Evolutionary conservation across 2,797 vertebrate genomes (phyloP).

Genomic region (Argya squamiceps): DNA sequence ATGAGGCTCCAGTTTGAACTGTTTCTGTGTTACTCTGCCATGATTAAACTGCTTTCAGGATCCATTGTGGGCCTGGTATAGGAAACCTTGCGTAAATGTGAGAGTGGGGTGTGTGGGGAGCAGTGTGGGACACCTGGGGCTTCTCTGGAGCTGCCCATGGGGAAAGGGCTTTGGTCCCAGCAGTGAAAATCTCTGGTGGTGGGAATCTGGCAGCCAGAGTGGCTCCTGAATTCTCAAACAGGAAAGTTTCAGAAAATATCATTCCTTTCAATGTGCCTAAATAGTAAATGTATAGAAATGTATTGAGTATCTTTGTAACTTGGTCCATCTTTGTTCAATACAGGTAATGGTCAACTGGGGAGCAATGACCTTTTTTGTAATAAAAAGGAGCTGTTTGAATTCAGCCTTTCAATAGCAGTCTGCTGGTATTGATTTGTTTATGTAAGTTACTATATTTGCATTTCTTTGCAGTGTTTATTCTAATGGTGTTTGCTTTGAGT

Average conservation of each 20-base stretch:
- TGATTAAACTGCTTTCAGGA: neutral
- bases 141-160: neutral
- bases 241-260: neutral
- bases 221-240: neutral
- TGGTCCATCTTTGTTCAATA: neutral
- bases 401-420: neutral
- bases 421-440: neutral
- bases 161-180: neutral
- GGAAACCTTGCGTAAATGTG: neutral
- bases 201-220: neutral
- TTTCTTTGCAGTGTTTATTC: neutral
- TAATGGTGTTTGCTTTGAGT: neutral
- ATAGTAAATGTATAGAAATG: neutral
- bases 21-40: neutral
- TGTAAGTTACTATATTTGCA: neutral
- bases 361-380: neutral
- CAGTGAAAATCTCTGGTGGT: neutral
- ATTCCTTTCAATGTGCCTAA: neutral
- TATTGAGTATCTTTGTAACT: neutral
- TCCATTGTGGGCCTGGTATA: neutral
- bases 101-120: neutral
- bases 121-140: too few relatives aligned
- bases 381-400: neutral
- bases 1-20: too few relatives aligned
- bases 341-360: neutral